These are phyloP conservation scores for Orthosia cruda DNA, from an alignment of 2,888 invertebrate genomes.

Conservation along the genomic window DNA sequence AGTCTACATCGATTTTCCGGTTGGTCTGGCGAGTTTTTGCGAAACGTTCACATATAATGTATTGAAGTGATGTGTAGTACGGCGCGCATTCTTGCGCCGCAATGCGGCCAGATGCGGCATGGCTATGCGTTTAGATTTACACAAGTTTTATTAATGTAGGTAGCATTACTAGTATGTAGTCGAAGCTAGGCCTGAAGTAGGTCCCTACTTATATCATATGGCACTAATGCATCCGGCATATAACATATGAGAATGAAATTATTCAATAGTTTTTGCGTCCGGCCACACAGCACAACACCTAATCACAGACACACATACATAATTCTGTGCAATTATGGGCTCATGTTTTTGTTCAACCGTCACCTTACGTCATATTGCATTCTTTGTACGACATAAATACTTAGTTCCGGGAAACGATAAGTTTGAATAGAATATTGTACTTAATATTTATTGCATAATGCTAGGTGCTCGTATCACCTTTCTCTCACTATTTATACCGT, in stretches of 20 bases:
- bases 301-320: slow-evolving; percentile 49
- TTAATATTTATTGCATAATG: slow-evolving; percentile 63
- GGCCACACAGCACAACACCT: slow-evolving; percentile 18
- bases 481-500: slow-evolving; percentile 59
- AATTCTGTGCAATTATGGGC: slow-evolving; percentile 56
- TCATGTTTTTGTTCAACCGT: slow-evolving; percentile 46
- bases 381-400: slow-evolving; percentile 55
- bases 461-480: slow-evolving; percentile 57
- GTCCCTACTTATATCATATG: slow-evolving; percentile 6
- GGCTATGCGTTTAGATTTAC: slow-evolving; percentile 31
- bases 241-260: slow-evolving; percentile 35
- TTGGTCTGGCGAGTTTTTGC: slow-evolving; percentile 47
- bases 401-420: slow-evolving; percentile 68
- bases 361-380: slow-evolving; percentile 62
- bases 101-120: slow-evolving; percentile 49
- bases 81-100: slow-evolving; percentile 50
- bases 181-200: slow-evolving; percentile 23
- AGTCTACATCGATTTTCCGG: slow-evolving; percentile 45
- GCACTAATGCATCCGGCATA: slow-evolving; percentile 14
- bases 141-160: slow-evolving; percentile 25
- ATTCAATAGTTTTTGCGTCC: slow-evolving; percentile 45
- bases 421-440: slow-evolving; percentile 60
- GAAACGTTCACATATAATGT: slow-evolving; percentile 30
- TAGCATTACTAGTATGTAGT: slow-evolving; percentile 9
- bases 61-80: slow-evolving; percentile 31